Evolutionary conservation across 2,888 invertebrate genomes (phyloP).

Genomic region (Hipparchia sbordonii): DNA sequence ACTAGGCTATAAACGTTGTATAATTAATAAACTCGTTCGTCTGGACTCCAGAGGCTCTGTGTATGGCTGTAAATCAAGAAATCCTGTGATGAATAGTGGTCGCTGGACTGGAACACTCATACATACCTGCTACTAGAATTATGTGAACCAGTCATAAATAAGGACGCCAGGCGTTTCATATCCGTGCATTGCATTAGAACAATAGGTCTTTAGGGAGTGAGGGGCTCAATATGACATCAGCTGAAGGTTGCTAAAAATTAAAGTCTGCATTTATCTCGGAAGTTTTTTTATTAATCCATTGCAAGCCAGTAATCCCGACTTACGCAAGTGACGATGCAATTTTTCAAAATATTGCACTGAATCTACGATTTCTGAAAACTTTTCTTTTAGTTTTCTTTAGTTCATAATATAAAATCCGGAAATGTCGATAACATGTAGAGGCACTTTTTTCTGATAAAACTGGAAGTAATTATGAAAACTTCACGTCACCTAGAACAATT

Average conservation of each 20-base stretch:
- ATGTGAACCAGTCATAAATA: background rate
- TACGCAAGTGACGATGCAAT: no score
- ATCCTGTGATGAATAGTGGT: no score
- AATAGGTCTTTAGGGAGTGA: constrained; percentile 31
- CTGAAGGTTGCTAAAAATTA: constrained; percentile 14
- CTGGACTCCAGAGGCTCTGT: no score
- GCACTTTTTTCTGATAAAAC: no score
- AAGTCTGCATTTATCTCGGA: background rate
- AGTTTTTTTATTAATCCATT: background rate
- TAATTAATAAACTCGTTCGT: no score
- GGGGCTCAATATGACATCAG: constrained; percentile 9
- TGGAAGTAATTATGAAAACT: no score
- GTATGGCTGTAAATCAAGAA: no score
- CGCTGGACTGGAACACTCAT: background rate
- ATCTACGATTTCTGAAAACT: background rate
- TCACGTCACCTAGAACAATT: no score
- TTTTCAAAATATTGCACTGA: background rate
- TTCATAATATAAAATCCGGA: no score
- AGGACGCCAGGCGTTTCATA: constrained; percentile 16
- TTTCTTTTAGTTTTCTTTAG: no score
- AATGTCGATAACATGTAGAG: no score
- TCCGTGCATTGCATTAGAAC: constrained; percentile 29
- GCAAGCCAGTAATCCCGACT: background rate
- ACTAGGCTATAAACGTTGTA: no score
- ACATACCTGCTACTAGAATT: background rate